A percentile compares a stretch with the other conserved stretches of the same genome.
Evolutionary conservation across 2,113 vertebrate genomes (phyloP).

Genomic region (Tupaia tana): DNA sequence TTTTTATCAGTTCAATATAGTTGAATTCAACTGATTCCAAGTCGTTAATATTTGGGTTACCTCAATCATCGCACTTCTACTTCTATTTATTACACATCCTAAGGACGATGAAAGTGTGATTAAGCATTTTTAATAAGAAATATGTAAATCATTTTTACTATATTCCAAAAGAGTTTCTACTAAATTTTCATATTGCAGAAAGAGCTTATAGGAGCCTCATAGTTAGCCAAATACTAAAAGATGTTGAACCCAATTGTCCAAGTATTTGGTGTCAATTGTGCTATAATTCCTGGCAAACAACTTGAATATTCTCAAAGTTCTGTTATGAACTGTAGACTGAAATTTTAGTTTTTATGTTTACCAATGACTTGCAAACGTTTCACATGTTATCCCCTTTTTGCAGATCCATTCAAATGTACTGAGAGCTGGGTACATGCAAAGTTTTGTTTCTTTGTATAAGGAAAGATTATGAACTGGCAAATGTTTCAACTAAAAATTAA

Average conservation of each 20-base stretch:
- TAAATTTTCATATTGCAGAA: background rate
- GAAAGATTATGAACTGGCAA: background rate
- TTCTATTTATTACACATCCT: background rate
- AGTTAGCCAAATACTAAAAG: background rate
- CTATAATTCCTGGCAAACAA: background rate
- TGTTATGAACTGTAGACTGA: background rate
- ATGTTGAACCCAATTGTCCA: background rate
- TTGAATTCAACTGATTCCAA: no score
- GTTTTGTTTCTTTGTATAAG: background rate
- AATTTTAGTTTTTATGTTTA: background rate
- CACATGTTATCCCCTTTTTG: background rate
- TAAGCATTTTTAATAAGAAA: background rate
- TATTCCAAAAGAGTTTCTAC: background rate
- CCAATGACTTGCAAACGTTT: background rate
- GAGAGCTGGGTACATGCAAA: background rate
- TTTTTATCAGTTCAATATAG: background rate
- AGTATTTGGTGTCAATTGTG: background rate
- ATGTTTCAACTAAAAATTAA: background rate
- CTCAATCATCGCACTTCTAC: background rate
- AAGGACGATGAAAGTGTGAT: background rate
- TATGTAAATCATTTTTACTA: background rate
- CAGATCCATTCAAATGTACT: background rate
- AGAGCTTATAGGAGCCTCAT: background rate
- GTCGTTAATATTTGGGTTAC: background rate
- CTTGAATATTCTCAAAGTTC: background rate